phyloP scores from a whole-genome alignment of 2,888 invertebrate species.

The Eumerus sabulonum region DNA sequence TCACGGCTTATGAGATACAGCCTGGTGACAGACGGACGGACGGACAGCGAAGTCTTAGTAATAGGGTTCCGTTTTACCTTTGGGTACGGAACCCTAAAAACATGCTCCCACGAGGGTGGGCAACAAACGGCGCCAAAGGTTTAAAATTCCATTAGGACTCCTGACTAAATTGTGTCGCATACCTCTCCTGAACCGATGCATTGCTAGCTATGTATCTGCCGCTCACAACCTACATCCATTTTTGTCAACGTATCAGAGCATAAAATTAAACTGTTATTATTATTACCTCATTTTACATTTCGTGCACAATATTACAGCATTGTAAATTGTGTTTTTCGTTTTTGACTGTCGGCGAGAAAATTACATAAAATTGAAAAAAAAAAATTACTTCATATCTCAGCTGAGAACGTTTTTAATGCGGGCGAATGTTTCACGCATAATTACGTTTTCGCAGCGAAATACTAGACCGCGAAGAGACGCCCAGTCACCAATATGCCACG shows the following conservation, averaged over 20 bases:
- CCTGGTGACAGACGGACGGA: too few relatives aligned
- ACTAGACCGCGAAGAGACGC: slow-evolving; percentile 69
- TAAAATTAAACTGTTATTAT: slow-evolving; percentile 42
- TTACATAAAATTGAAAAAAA: slow-evolving; percentile 2
- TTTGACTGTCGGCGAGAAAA: slow-evolving; percentile 9
- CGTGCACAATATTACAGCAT: slow-evolving; percentile 7
- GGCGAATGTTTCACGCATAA: slow-evolving; percentile 63
- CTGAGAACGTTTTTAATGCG: slow-evolving; percentile 45
- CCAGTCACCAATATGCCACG: slow-evolving; percentile 66
- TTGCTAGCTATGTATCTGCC: too few relatives aligned
- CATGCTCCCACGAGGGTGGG: too few relatives aligned
- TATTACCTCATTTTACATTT: slow-evolving; percentile 23
- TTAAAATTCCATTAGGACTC: not conserved
- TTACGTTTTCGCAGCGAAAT: slow-evolving; percentile 53
- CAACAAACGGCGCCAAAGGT: slow-evolving; percentile 6
- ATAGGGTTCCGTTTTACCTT: too few relatives aligned
- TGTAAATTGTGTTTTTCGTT: slow-evolving; percentile 8
- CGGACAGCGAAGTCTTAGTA: too few relatives aligned
- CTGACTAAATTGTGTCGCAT: slow-evolving; percentile 2
- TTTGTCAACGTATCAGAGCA: slow-evolving; percentile 46
- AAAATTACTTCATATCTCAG: slow-evolving; percentile 24
- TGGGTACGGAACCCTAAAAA: too few relatives aligned
- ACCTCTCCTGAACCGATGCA: not conserved
- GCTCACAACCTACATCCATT: too few relatives aligned
- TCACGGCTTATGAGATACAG: too few relatives aligned